These are phyloP conservation scores for Chloroclysta siterata DNA, from an alignment of 2,888 invertebrate genomes.

Conservation along the genomic window DNA sequence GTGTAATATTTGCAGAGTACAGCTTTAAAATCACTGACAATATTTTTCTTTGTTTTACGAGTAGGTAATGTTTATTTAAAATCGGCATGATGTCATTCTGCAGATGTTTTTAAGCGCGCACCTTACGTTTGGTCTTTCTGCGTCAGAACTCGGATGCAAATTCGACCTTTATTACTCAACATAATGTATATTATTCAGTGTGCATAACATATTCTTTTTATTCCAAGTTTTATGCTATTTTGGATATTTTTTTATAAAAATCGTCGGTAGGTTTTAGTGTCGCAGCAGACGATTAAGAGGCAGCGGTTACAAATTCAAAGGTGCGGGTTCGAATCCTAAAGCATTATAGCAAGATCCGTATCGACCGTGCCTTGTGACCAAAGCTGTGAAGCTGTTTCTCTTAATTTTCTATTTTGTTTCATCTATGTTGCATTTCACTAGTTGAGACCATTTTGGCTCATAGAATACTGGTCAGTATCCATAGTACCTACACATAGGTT, in stretches of 20 bases:
- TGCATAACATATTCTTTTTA: background rate
- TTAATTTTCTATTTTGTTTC: too few relatives aligned
- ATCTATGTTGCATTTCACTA: too few relatives aligned
- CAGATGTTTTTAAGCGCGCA: conserved; percentile 22
- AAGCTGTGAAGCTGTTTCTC: too few relatives aligned
- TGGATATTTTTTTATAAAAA: background rate
- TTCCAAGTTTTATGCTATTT: background rate
- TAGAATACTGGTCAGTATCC: too few relatives aligned
- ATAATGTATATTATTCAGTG: background rate
- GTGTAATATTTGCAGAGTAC: background rate
- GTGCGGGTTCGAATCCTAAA: background rate
- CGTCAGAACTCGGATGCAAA: conserved; percentile 10
- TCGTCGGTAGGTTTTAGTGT: background rate
- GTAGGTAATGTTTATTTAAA: conserved; percentile 14
- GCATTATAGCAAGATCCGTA: background rate
- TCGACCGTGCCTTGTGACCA: too few relatives aligned
- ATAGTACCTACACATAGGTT: too few relatives aligned
- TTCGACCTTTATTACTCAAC: conserved; percentile 16
- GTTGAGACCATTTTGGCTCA: too few relatives aligned
- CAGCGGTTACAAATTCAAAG: background rate
- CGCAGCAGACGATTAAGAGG: background rate
- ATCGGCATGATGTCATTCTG: conserved; percentile 24
- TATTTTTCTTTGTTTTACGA: background rate
- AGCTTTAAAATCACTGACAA: background rate
- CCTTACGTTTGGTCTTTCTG: conserved; percentile 11